Base-by-base conservation (phyloP, 2,888 invertebrate genomes). In the Eupithecia centaureata region DNA sequence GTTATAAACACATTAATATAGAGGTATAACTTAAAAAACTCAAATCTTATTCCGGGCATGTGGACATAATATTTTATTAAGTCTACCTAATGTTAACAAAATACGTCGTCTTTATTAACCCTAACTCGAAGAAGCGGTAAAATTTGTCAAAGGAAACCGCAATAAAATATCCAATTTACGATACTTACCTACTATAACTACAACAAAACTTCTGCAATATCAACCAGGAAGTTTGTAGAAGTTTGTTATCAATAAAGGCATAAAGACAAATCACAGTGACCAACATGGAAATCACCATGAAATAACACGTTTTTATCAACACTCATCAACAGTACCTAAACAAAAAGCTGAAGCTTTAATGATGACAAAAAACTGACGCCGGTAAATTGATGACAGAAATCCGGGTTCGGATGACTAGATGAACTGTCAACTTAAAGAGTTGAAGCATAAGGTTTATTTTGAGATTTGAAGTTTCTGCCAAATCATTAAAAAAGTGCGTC, bases 311-410 rank as follows among this genome's bases (percentile, higher is more conserved):
- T 77, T 73, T 75, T 73, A 77, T 72, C 68, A 68, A 72, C 70
- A 68, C 65, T 76, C 74, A 73, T 75, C 77, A 79, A 74, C 73
- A 65, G 72, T 68, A n/a, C n/a, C n/a, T n/a, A 69, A 74, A 76
- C 71, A 79, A 82, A 82, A 78, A 79, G 76, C 73, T 67, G 73
- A 76, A 74, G 73, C 74, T 75, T 70, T 68, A 74, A 72, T 79
- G 75, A 79, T 75, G 70, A 67, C 52, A 71, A 77, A 79, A 79
- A 79, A 78, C 73, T 59, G 62, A 76, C 73, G 74, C 72, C 74
- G 73, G 73, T 71, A 73, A 78, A 70, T 76, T 79, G 66, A 67
- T 30, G 70, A 67, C 62, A 63, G 68, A 74, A 76, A 78, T 76
- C 73, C 77, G 76, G 77, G 75, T 77, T 65, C 73, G 68, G 61